Percentiles rank a stretch among this genome's conserved stretches.
Conservation (phyloP, 2,113 vertebrate genomes). For the Edolisoma coerulescens region DNA sequence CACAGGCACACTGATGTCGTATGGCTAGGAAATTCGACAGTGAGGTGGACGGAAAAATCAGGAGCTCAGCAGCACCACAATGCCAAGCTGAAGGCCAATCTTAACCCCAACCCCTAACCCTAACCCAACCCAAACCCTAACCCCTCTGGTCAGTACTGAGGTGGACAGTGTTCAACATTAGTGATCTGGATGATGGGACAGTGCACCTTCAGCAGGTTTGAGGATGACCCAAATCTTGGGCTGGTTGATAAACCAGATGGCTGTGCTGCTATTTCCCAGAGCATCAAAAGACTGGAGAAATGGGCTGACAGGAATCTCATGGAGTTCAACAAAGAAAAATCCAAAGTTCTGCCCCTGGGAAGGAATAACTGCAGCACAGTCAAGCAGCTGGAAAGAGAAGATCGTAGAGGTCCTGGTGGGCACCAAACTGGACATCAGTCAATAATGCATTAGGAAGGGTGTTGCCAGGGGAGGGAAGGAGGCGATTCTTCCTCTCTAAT, state of each 20-base stretch:
- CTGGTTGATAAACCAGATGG: neutral
- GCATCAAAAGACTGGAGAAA: neutral
- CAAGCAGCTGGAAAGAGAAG: neutral
- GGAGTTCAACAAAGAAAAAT: neutral
- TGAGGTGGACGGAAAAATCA: neutral
- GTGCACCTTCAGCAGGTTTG: neutral
- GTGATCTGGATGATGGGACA: neutral
- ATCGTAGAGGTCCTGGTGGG: neutral
- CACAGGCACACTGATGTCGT: neutral
- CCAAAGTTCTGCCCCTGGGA: neutral
- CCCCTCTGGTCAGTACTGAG: neutral
- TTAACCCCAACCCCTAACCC: neutral
- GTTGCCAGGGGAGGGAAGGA: neutral
- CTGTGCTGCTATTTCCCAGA: neutral
- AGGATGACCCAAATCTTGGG: neutral
- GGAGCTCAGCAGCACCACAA: neutral
- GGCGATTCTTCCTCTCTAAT: neutral
- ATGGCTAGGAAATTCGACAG: too few species aligned
- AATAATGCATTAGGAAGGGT: neutral
- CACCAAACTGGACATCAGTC: neutral
- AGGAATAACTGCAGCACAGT: neutral
- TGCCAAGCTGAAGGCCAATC: neutral
- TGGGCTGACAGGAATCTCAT: neutral
- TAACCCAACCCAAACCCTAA: too few species aligned
- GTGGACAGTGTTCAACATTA: accelerated